A percentile compares a stretch with the other conserved stretches of the same genome.
These are phyloP conservation scores for Mellilla xanthometata DNA, from an alignment of 2,888 invertebrate species.

Conservation along the genomic window DNA sequence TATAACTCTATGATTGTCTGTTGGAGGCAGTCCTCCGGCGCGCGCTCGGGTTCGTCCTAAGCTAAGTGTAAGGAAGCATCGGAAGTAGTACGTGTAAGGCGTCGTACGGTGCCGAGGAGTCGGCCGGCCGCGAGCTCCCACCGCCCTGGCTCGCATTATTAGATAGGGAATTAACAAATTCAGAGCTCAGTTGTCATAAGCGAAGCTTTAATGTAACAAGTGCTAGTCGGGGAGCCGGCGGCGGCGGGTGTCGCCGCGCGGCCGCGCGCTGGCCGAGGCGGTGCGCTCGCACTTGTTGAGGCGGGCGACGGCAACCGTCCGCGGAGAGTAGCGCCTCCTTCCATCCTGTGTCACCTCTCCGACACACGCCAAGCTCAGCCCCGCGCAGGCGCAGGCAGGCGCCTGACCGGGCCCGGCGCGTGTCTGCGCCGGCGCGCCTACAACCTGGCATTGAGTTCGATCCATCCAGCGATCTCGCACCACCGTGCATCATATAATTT, in stretches of 20 bases:
- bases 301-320: constrained; percentile 71
- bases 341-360: constrained; percentile 69
- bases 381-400: not conserved
- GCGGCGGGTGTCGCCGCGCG: constrained; percentile 55
- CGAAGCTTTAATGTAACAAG: constrained; percentile 74
- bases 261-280: constrained; percentile 33
- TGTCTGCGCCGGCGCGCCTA: not conserved
- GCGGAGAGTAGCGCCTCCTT: constrained; percentile 62
- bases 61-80: constrained; percentile 57
- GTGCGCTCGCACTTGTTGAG: constrained; percentile 33
- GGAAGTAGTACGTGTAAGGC: constrained; percentile 55
- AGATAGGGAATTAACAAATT: constrained; percentile 82
- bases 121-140: constrained; percentile 47
- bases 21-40: constrained; percentile 44
- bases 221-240: constrained; percentile 52
- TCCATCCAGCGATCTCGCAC: constrained; percentile 63
- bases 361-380: constrained; percentile 56
- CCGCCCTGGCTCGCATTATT: constrained; percentile 62
- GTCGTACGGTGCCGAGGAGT: constrained; percentile 68
- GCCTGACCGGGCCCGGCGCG: not conserved
- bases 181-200: constrained; percentile 64
- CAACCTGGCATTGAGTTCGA: constrained; percentile 18
- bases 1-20: constrained; percentile 61
- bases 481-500: constrained; percentile 70
- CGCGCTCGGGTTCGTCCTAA: constrained; percentile 59